Conservation (phyloP, 2,888 invertebrate genomes). For the Macrophya alboannulata region DNA sequence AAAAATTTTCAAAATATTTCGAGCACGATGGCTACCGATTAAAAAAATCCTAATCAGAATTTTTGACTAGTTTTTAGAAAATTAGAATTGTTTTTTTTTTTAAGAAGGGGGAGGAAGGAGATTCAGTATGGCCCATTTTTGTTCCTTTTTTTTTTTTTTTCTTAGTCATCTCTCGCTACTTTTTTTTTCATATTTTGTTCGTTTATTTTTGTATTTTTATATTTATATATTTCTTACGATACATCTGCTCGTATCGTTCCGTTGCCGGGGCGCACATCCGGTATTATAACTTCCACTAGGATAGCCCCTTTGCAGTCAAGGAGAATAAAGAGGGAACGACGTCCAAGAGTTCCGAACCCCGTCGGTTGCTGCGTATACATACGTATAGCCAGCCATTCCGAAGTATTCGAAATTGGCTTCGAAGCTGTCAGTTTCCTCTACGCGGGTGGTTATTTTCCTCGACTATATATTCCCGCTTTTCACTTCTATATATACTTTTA, state of each 20-base stretch:
- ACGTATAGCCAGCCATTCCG: not conserved
- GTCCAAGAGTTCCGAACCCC: not conserved
- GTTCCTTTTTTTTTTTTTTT: not conserved
- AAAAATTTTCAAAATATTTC: too few relatives aligned
- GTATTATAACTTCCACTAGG: constrained; percentile 24
- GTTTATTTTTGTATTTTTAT: not conserved
- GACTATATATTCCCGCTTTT: not conserved
- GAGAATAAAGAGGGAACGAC: constrained; percentile 31
- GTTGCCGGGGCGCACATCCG: not conserved
- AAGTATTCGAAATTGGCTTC: constrained; percentile 54
- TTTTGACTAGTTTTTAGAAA: too few relatives aligned
- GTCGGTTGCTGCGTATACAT: too few relatives aligned
- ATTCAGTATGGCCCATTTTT: too few relatives aligned
- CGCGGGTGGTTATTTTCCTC: constrained; percentile 28
- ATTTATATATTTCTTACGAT: not conserved
- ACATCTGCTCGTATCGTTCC: not conserved
- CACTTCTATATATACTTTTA: not conserved
- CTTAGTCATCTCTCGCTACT: too few relatives aligned
- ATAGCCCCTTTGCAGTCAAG: constrained; percentile 18
- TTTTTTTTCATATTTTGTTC: not conserved
- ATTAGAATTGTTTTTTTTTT: too few relatives aligned
- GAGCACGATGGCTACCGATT: too few relatives aligned
- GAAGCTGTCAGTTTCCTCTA: constrained; percentile 46
- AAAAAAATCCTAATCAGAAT: too few relatives aligned
- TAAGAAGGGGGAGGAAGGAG: too few relatives aligned